phyloP scores from a whole-genome alignment of 2,888 invertebrate species.

The Epinotia brunnichana region DNA sequence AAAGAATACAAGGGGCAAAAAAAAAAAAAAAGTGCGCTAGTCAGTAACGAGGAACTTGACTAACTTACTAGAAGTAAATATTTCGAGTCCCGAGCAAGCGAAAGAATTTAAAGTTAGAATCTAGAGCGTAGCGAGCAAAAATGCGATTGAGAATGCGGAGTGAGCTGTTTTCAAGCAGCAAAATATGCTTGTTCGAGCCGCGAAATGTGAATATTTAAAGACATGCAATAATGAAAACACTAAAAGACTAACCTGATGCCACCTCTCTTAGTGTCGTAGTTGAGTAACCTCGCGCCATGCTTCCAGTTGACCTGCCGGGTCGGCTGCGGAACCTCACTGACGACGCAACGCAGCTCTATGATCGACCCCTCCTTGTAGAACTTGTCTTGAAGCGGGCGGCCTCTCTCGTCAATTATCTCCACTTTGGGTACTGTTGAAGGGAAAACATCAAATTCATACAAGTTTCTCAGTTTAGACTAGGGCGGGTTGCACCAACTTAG shows the following conservation, averaged over 20 bases:
- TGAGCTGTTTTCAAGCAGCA: too few relatives aligned
- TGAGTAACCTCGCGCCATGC: slow-evolving; percentile 88
- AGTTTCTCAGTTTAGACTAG: not conserved
- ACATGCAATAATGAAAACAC: not conserved
- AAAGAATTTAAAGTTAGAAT: too few relatives aligned
- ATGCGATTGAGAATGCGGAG: too few relatives aligned
- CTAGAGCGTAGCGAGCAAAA: too few relatives aligned
- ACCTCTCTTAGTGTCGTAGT: slow-evolving; percentile 91
- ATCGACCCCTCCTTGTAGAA: slow-evolving; percentile 93
- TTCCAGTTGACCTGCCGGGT: slow-evolving; percentile 91
- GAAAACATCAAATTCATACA: not conserved
- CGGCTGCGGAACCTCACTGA: slow-evolving; percentile 91
- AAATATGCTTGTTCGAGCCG: too few relatives aligned
- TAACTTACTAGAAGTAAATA: too few relatives aligned
- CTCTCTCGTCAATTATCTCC: slow-evolving; percentile 91
- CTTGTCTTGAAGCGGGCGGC: slow-evolving; percentile 89
- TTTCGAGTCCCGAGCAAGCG: too few relatives aligned
- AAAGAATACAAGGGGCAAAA: too few relatives aligned
- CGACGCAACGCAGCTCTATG: slow-evolving; percentile 91
- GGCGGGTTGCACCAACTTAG: too few relatives aligned
- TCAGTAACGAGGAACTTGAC: too few relatives aligned
- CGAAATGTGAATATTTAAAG: not conserved
- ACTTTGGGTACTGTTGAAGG: slow-evolving; percentile 89
- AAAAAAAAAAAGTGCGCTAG: too few relatives aligned
- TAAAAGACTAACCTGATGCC: slow-evolving; percentile 89